phyloP scores from a whole-genome alignment of 2,113 vertebrate species.

The Nyctereutes procyonoides region DNA sequence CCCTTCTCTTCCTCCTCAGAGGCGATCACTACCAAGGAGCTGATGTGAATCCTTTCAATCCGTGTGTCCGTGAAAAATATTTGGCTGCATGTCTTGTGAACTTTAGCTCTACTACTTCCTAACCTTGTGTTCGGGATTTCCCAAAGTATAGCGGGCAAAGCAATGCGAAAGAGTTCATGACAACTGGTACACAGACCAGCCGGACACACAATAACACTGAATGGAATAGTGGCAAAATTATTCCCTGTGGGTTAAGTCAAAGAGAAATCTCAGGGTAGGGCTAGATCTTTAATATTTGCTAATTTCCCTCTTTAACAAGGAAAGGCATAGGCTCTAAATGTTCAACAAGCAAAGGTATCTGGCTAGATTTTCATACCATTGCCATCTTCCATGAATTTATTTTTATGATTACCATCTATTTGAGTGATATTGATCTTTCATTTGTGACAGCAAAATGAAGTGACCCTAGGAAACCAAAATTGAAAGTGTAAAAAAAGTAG shows the following conservation, averaged over 20 bases:
- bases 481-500: not conserved
- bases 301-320: not conserved
- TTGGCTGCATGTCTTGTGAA: not conserved
- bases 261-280: not conserved
- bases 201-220: not conserved
- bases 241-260: not conserved
- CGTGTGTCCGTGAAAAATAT: not conserved
- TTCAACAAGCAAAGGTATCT: not conserved
- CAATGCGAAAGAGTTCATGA: not conserved
- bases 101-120: not conserved
- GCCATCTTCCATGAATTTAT: not conserved
- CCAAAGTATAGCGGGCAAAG: not conserved
- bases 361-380: not conserved
- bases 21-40: not conserved
- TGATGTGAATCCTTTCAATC: not conserved
- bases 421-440: not conserved
- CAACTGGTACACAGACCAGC: not conserved
- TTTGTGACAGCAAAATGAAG: not conserved
- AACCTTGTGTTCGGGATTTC: not conserved
- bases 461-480: not conserved
- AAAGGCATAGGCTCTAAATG: not conserved
- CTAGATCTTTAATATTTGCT: not conserved
- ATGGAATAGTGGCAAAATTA: not conserved
- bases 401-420: slow-evolving; percentile 15
- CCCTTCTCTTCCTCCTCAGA: not conserved